These are phyloP conservation scores for Poecile montanus DNA, from an alignment of 2,797 vertebrate genomes.

Conservation along the genomic window DNA sequence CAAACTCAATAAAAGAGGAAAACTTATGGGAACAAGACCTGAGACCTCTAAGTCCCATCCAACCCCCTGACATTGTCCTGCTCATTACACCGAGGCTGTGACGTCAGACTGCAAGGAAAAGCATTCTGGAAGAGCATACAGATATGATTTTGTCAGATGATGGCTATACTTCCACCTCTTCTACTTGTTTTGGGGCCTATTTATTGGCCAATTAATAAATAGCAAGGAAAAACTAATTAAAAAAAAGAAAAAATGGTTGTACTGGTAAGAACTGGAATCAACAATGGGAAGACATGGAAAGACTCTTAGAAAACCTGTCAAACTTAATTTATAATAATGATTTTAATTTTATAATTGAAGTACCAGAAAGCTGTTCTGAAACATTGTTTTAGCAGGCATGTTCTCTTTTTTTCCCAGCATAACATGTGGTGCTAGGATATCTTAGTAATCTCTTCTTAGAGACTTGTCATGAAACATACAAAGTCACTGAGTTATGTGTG, in stretches of 20 bases:
- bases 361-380: background rate
- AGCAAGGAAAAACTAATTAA: background rate
- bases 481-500: background rate
- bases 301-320: background rate
- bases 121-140: background rate
- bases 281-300: background rate
- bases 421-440: background rate
- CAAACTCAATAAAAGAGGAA: background rate
- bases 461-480: background rate
- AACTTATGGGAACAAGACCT: background rate
- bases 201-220: background rate
- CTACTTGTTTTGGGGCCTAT: background rate
- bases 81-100: fast-evolving
- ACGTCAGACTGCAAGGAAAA: background rate
- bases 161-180: background rate
- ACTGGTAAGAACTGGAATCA: background rate
- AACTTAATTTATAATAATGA: background rate
- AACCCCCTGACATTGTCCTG: background rate
- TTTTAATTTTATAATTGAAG: background rate
- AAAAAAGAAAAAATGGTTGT: background rate
- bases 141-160: background rate
- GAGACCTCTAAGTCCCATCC: background rate
- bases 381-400: background rate
- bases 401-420: background rate
- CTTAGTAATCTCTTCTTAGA: background rate